phyloP scores from a whole-genome alignment of 2,797 vertebrate species.

The Trematocara caparti region DNA sequence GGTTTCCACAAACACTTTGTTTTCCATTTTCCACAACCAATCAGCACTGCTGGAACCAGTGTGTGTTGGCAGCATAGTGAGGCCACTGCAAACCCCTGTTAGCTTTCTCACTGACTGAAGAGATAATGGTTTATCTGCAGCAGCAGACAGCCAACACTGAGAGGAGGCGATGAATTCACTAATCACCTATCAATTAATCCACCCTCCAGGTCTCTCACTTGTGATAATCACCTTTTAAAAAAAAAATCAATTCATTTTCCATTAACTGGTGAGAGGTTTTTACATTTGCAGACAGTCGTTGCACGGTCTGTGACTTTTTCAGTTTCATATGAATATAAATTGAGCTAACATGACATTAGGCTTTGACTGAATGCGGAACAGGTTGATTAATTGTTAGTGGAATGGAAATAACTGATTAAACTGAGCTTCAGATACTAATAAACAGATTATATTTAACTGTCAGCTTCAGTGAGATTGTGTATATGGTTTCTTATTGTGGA shows the following conservation, averaged over 20 bases:
- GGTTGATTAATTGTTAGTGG: neutral
- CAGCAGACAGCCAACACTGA: neutral
- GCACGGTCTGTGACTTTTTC: neutral
- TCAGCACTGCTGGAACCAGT: neutral
- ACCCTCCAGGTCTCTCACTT: neutral
- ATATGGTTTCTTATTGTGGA: neutral
- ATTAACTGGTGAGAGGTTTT: neutral
- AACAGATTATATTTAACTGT: neutral
- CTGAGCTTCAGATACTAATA: neutral
- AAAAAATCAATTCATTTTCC: neutral
- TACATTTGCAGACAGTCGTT: neutral
- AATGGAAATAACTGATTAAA: neutral
- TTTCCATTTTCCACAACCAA: neutral
- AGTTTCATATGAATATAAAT: neutral
- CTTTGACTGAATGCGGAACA: neutral
- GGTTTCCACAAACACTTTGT: neutral
- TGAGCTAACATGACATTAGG: neutral
- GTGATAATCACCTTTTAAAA: neutral
- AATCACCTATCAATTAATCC: conserved; percentile 21
- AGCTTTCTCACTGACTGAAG: neutral
- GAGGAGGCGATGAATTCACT: neutral
- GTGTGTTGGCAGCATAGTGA: neutral
- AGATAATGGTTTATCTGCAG: conserved; percentile 8
- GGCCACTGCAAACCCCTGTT: neutral
- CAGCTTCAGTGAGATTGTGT: neutral